Evolutionary conservation across 2,797 vertebrate genomes (phyloP), one percentile per base, ranked within the genome.

Genomic region (Crenuchus spilurus): DNA sequence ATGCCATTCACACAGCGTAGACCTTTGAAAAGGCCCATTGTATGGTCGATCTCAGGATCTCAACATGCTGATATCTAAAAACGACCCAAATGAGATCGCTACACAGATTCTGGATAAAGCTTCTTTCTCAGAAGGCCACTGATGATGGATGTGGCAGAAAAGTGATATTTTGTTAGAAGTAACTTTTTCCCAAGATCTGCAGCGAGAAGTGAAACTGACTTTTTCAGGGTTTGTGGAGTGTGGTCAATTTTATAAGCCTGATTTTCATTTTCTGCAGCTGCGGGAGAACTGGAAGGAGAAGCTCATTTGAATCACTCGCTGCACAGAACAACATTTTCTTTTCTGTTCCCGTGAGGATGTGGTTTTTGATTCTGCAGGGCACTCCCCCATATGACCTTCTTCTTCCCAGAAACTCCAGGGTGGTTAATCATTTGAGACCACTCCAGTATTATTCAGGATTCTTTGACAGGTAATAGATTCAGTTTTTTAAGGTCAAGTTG

Each of bases 391-490:
- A 67, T 74, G 46, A 48, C 72, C 51, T 73, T 71, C 30, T 84
- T 82, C 84, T 86, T 84, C 62, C 48, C 84, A 80, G 66, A 63
- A 79, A 82, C 31, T 5, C 62, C 70, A 75, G 14, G 22, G 75
- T 37, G 72, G 20, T 80, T 81, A 81, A 85, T 85, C 82, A 76
- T 41, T 72, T 37, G 71, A 77, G 24, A 63, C 49, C 26, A 33
- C 67, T 80, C 73, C 16, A 68, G 64, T 42, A 31, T 35, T 70
- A 64, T 60, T 79, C 9, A n/a, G 8, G 51, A 63, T 62, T 74
- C 66, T 81, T 63, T 79, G 75, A 82, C 55, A 58, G 58, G 79
- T 78, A 80, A 84, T 72, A 73, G 72, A 83, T 57, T 62, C n/a
- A 33, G 22, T 70, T 73, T 71, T 55, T 58, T 61, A 67, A 67